phyloP scores from a whole-genome alignment of 2,797 vertebrate genomes.

The Alosa sapidissima region DNA sequence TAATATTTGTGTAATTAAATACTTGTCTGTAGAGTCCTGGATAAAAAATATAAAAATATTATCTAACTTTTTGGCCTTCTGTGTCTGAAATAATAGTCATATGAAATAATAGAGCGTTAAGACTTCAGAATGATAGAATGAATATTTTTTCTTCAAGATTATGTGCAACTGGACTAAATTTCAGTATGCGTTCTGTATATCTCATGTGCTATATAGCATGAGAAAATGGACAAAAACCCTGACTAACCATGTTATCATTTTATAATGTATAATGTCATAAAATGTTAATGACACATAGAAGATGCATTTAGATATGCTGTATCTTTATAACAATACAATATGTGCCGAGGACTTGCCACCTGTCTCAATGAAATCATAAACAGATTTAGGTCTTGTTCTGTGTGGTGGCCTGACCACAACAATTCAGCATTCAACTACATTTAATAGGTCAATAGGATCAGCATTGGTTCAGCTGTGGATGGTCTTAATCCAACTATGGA shows the following conservation, averaged over 20 bases:
- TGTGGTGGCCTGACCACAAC: neutral
- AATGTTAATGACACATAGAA: neutral
- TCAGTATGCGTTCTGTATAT: no score
- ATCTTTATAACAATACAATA: neutral
- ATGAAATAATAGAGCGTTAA: neutral
- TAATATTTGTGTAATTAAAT: no score
- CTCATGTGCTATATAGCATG: neutral
- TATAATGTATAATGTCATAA: no score
- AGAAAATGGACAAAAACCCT: neutral
- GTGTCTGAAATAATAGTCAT: neutral
- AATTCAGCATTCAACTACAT: neutral
- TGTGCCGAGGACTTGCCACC: neutral
- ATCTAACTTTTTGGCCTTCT: no score
- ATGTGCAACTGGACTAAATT: no score
- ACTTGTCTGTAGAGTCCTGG: no score
- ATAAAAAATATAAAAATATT: no score
- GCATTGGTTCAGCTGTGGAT: neutral
- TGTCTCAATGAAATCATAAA: neutral
- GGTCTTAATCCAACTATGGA: neutral
- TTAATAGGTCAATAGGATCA: neutral
- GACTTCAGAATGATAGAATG: neutral
- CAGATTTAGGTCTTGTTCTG: neutral
- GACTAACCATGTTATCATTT: neutral
- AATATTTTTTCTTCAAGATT: neutral
- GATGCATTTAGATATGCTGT: neutral